Evolutionary conservation across 2,113 vertebrate genomes (phyloP).

Genomic region (Myotis davidii): DNA sequence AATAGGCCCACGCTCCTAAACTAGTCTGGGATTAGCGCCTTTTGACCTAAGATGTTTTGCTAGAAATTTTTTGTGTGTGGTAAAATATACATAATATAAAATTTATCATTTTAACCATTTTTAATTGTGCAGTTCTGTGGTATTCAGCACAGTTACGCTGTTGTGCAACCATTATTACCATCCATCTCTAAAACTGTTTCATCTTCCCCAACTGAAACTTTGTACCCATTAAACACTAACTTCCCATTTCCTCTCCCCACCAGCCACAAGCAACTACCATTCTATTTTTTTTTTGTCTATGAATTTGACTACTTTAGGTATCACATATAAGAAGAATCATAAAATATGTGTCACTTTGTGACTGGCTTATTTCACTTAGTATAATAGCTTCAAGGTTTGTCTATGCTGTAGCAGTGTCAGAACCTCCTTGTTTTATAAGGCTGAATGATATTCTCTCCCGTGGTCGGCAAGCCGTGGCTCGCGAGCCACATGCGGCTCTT

Average conservation of each 20-base stretch:
- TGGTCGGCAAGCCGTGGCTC: no score
- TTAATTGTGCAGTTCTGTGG: not conserved
- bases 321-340: not conserved
- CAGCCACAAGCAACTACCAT: no score
- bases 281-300: not conserved
- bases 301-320: not conserved
- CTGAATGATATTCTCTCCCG: not conserved
- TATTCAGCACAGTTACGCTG: not conserved
- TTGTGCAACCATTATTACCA: no score
- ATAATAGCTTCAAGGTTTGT: not conserved
- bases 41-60: not conserved
- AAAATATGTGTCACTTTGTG: not conserved
- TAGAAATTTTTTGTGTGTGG: not conserved
- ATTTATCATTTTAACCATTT: not conserved
- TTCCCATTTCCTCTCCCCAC: fast-evolving
- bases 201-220: not conserved
- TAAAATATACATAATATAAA: not conserved
- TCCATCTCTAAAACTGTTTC: not conserved
- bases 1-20: not conserved
- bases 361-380: not conserved
- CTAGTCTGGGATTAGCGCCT: not conserved
- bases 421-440: not conserved
- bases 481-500: no score
- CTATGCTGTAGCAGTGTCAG: not conserved
- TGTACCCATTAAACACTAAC: not conserved